These are phyloP conservation scores for Varroa destructor DNA, from an alignment of 1,140 invertebrate species.

Conservation along the genomic window DNA sequence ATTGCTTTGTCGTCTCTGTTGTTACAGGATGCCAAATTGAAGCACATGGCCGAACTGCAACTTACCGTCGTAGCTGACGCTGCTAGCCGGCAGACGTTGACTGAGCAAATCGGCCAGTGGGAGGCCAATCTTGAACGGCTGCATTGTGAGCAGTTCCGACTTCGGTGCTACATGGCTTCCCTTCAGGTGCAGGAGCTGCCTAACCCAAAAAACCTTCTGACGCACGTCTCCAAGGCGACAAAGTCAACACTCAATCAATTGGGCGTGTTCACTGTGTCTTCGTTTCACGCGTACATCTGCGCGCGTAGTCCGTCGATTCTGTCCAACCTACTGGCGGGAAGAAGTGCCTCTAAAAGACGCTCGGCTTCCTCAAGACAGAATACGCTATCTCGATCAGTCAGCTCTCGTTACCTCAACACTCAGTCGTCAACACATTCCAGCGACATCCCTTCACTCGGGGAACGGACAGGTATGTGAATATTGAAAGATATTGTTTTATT, in stretches of 20 bases:
- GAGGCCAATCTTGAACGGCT: slow-evolving; percentile 89
- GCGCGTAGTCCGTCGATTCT: slow-evolving; percentile 78
- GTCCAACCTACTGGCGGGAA: slow-evolving; percentile 75
- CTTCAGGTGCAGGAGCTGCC: slow-evolving; percentile 86
- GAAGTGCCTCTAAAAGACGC: slow-evolving; percentile 73
- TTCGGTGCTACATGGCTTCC: slow-evolving; percentile 91
- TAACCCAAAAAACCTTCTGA: slow-evolving; percentile 89
- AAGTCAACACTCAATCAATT: slow-evolving; percentile 86
- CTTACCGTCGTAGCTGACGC: slow-evolving; percentile 81
- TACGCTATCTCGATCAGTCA: slow-evolving; percentile 14
- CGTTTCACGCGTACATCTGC: slow-evolving; percentile 93
- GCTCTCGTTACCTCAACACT: slow-evolving; percentile 26
- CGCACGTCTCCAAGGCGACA: slow-evolving; percentile 82
- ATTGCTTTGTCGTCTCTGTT: not conserved
- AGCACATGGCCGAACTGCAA: slow-evolving; percentile 93
- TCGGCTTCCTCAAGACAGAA: slow-evolving; percentile 46
- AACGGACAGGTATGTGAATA: slow-evolving; percentile 10
- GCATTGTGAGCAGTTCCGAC: slow-evolving; percentile 88
- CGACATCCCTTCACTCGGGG: slow-evolving; percentile 20
- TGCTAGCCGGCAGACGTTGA: slow-evolving; percentile 75
- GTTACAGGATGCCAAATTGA: slow-evolving; percentile 77
- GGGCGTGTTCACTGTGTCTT: slow-evolving; percentile 92
- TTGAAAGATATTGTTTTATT: not conserved
- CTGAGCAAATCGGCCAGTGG: slow-evolving; percentile 82
- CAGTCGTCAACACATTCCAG: slow-evolving; percentile 24